Percentiles rank a stretch among this genome's conserved stretches.
phyloP scores from a whole-genome alignment of 2,888 invertebrate genomes.

The Polymixis flavicincta region DNA sequence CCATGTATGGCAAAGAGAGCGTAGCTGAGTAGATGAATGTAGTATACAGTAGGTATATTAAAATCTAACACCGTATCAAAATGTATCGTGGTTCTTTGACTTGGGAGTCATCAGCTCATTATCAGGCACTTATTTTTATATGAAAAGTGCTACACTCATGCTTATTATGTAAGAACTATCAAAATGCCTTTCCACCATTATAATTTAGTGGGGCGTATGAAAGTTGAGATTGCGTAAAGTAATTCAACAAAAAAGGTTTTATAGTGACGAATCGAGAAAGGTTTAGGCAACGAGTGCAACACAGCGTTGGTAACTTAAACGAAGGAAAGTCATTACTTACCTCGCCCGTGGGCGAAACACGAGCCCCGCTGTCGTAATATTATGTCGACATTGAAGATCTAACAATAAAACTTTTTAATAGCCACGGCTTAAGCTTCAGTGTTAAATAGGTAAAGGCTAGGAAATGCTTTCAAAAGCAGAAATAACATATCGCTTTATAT shows the following conservation, averaged over 20 bases:
- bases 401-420: conserved; percentile 50
- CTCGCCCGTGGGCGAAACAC: conserved; percentile 54
- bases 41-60: too few relatives aligned
- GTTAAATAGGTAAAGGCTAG: conserved; percentile 16
- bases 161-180: conserved; percentile 7
- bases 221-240: conserved; percentile 56
- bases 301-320: conserved; percentile 41
- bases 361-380: conserved; percentile 33
- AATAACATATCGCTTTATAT: conserved; percentile 10
- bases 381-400: conserved; percentile 43
- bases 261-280: conserved; percentile 66
- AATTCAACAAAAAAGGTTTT: conserved; percentile 64
- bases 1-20: conserved; percentile 27
- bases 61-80: background rate
- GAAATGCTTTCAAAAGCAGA: conserved; percentile 26
- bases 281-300: conserved; percentile 52
- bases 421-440: conserved; percentile 31
- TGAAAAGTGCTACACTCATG: background rate
- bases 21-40: conserved; percentile 1
- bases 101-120: background rate
- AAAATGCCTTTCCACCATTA: conserved; percentile 21
- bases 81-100: background rate
- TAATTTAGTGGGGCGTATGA: conserved; percentile 26
- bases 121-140: background rate
- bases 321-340: conserved; percentile 62